Conservation (phyloP, 2,888 invertebrate species). For the Cyaniris semiargus region DNA sequence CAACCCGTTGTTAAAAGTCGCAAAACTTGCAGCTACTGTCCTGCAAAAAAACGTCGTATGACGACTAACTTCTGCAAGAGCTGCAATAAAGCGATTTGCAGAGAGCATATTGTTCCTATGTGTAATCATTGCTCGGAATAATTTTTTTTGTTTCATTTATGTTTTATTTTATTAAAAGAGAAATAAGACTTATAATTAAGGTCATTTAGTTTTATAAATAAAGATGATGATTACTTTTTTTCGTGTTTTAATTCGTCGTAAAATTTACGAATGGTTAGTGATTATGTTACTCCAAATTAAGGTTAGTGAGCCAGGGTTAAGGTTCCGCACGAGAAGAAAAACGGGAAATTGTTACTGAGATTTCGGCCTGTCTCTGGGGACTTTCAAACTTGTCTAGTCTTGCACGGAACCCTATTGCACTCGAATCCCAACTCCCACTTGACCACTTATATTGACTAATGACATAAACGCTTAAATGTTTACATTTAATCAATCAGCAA, state of each 20-base stretch:
- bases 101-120: slow-evolving; percentile 36
- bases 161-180: neutral
- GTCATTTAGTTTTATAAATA: neutral
- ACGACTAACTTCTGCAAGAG: no score
- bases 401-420: neutral
- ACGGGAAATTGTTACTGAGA: neutral
- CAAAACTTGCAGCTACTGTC: no score
- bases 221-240: neutral
- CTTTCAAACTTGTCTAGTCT: neutral
- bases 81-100: slow-evolving; percentile 38
- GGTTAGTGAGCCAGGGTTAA: no score
- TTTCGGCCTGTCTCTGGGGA: no score
- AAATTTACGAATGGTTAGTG: no score
- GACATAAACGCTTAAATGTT: slow-evolving; percentile 50
- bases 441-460: neutral
- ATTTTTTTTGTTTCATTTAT: neutral
- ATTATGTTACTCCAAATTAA: no score
- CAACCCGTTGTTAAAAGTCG: no score
- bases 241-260: neutral
- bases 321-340: neutral
- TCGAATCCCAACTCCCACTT: neutral
- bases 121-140: slow-evolving; percentile 33
- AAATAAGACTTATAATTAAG: slow-evolving; percentile 1
- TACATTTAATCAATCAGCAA: slow-evolving; percentile 50
- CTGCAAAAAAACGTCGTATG: no score